These are phyloP conservation scores for Antennarius maculatus DNA, from an alignment of 2,797 vertebrate species.

Conservation along the genomic window DNA sequence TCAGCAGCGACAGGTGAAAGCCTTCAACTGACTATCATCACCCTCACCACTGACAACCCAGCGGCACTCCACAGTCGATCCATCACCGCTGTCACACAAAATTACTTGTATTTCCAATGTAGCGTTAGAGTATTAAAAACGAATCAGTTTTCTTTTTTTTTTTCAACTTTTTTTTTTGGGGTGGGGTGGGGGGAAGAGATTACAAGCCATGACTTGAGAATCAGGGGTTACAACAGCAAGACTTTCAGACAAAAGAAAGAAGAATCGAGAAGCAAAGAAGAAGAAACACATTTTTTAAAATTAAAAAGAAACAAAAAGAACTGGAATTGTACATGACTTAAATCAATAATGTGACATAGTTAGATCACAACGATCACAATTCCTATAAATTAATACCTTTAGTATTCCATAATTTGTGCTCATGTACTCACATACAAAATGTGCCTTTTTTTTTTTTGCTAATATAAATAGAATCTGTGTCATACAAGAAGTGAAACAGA, in stretches of 20 bases:
- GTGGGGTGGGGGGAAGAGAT: not conserved
- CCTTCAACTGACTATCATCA: conserved; percentile 75
- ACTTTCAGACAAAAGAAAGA: not conserved
- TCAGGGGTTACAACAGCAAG: not conserved
- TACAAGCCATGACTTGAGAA: not conserved
- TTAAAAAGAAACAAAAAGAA: too few relatives aligned
- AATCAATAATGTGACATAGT: too few relatives aligned
- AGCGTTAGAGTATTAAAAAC: conserved; percentile 30
- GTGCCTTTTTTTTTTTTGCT: not conserved
- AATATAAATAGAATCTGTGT: conserved; percentile 15
- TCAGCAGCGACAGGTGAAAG: conserved; percentile 77
- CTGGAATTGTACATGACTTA: too few relatives aligned
- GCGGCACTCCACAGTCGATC: conserved; percentile 62
- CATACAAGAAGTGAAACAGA: conserved; percentile 8
- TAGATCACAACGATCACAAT: not conserved
- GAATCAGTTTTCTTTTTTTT: not conserved
- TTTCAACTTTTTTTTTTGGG: not conserved
- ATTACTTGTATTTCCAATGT: conserved; percentile 16
- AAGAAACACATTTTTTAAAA: not conserved
- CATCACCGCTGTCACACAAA: conserved; percentile 60
- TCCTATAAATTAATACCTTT: not conserved
- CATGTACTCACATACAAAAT: not conserved
- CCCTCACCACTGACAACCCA: conserved; percentile 62
- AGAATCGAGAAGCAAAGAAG: not conserved
- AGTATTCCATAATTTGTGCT: conserved; percentile 1